Percentiles rank a stretch among this genome's conserved stretches.
These are phyloP conservation scores for Phrynocephalus vlangalii DNA, from an alignment of 2,797 vertebrate species.

Conservation along the genomic window DNA sequence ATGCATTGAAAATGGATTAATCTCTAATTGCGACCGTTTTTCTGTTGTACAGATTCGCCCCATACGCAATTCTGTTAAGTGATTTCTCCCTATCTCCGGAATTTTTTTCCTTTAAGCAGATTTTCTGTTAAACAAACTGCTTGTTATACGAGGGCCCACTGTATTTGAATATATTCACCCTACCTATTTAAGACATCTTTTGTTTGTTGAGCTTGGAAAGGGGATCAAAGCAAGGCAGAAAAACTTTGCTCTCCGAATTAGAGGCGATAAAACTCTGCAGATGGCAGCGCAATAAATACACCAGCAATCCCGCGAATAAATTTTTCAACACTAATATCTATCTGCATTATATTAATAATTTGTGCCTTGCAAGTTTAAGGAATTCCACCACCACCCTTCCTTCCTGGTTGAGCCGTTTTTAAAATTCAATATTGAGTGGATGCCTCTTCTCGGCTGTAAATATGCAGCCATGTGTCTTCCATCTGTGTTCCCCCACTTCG, in stretches of 20 bases:
- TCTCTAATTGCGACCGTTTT: too few species aligned
- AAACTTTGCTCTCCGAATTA: not conserved
- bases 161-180: too few species aligned
- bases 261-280: not conserved
- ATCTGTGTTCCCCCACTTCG: conserved; percentile 33
- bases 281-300: not conserved
- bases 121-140: too few species aligned
- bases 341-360: conserved; percentile 1
- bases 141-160: too few species aligned
- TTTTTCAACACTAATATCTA: not conserved
- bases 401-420: not conserved
- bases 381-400: not conserved
- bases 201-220: too few species aligned
- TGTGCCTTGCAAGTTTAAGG: conserved; percentile 15
- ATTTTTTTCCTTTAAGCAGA: too few species aligned
- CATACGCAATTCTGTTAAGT: too few species aligned
- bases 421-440: conserved; percentile 27
- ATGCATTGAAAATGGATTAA: too few species aligned
- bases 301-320: not conserved
- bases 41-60: too few species aligned
- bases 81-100: too few species aligned
- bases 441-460: not conserved
- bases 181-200: too few species aligned
- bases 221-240: not conserved
- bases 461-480: not conserved